Percentiles rank a stretch among this genome's conserved stretches.
These are phyloP conservation scores for Pristionchus mayeri DNA, from an alignment of 2,888 invertebrate species.

Conservation along the genomic window DNA sequence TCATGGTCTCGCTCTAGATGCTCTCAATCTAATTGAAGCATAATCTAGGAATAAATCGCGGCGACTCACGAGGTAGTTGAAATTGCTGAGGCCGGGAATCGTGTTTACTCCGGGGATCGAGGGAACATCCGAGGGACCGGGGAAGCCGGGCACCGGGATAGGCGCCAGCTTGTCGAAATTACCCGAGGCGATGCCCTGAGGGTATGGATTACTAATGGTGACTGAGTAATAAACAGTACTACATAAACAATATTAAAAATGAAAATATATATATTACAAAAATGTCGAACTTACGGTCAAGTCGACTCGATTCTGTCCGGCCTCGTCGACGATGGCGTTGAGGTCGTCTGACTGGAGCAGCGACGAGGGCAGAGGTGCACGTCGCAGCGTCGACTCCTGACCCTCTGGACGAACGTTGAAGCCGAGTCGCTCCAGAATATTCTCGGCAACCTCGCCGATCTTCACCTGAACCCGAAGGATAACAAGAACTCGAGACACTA, in stretches of 20 bases:
- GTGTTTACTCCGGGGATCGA: constrained; percentile 77
- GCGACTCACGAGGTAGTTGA: constrained; percentile 74
- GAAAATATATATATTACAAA: too few species aligned
- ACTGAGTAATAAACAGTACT: too few species aligned
- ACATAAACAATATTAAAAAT: too few species aligned
- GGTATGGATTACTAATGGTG: too few species aligned
- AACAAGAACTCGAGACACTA: not conserved
- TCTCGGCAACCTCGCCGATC: constrained; percentile 72
- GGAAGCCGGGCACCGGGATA: constrained; percentile 75
- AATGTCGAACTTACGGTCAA: constrained; percentile 55
- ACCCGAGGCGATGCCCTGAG: constrained; percentile 65
- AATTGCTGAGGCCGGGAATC: constrained; percentile 76
- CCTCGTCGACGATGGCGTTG: constrained; percentile 69
- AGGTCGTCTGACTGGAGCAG: constrained; percentile 71
- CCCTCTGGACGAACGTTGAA: constrained; percentile 55
- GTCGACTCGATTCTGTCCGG: constrained; percentile 72
- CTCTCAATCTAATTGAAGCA: not conserved
- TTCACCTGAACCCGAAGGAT: constrained; percentile 54
- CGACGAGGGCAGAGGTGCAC: constrained; percentile 52
- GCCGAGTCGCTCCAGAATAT: constrained; percentile 72
- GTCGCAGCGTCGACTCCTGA: constrained; percentile 42
- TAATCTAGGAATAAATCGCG: not conserved
- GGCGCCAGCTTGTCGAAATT: constrained; percentile 75
- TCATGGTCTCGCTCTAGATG: not conserved
- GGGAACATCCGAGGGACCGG: constrained; percentile 74